phyloP scores from a whole-genome alignment of 2,797 vertebrate species.

The Parambassis ranga region DNA sequence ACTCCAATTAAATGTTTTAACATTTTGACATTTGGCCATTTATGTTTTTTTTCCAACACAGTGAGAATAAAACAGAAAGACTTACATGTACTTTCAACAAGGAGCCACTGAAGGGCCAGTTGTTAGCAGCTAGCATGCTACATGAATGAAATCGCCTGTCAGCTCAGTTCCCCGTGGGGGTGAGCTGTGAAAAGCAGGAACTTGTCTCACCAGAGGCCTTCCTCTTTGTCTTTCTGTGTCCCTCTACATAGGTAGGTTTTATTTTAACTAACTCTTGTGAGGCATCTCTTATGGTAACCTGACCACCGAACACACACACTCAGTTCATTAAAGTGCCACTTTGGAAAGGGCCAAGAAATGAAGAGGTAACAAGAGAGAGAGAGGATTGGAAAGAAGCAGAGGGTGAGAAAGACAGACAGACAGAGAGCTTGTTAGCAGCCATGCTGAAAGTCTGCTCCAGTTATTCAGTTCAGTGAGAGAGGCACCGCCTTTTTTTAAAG shows the following conservation, averaged over 20 bases:
- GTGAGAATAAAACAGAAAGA: too few species aligned
- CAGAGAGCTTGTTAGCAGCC: constrained; percentile 73
- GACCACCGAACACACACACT: constrained; percentile 55
- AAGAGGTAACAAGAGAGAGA: constrained; percentile 55
- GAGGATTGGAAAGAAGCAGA: constrained; percentile 61
- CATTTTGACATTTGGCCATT: too few species aligned
- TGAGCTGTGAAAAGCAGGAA: constrained; percentile 58
- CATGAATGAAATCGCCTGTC: constrained; percentile 51
- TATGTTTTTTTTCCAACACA: too few species aligned
- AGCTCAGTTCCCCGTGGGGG: constrained; percentile 46
- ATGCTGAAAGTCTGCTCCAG: constrained; percentile 74
- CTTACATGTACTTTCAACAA: too few species aligned
- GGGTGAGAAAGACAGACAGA: constrained; percentile 53
- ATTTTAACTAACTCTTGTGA: constrained; percentile 71
- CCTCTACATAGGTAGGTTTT: constrained; percentile 54
- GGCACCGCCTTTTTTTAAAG: constrained; percentile 48
- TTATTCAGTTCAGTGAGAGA: constrained; percentile 73
- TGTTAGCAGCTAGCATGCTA: constrained; percentile 49
- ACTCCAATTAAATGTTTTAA: too few species aligned
- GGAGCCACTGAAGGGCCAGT: constrained; percentile 28
- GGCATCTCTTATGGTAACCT: constrained; percentile 73
- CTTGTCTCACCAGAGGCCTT: constrained; percentile 53
- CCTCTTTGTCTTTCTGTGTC: constrained; percentile 46
- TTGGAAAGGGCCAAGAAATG: constrained; percentile 50
- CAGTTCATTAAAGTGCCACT: constrained; percentile 72